Base-by-base conservation (phyloP, 2,797 vertebrate species). In the Rhabdomys pumilio region DNA sequence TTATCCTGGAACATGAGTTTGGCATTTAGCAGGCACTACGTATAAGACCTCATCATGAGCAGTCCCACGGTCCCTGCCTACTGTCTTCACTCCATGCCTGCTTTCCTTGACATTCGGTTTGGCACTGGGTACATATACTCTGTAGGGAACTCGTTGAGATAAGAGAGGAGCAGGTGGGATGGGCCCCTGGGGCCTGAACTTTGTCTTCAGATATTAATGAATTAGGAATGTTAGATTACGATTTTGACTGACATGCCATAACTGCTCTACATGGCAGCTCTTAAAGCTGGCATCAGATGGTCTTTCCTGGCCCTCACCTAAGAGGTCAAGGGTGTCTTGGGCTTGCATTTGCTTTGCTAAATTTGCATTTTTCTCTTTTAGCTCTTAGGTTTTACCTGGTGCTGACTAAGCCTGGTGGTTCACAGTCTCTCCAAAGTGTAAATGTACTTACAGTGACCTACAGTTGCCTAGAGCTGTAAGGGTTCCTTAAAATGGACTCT, bases 381-480 rank as follows among this genome's bases (percentile, higher is more conserved):
- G 77, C 31, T 91, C 3, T 89, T 93, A 34, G 65, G 65, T 67
- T 93, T 12, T 38, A 8, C 86, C n/a, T 92, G 61, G 63, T 38
- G 55, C 72, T 53, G 86, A 47, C 38, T 94, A 73, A 90, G 61
- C 31, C 89, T 26, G 20, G 63, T 90, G 81, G 38, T 75, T 87
- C 50, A 13, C 10, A 69, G 55, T 59, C 31, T n/a, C 53, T 90
- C 29, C 34, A n/a, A 79, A 90, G 73, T 63, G 2, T 76, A 47
- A 50, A 77, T 22, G 22, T 65, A 44, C 77, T 50, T 26, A 41
- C 15, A 34, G 17, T n/a, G 14, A 57, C 38, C 69, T 19, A 9
- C 47, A 69, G 41, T 61, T 5, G 2, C 38, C 29, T 17, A 14
- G 47, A 20, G 6, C 17, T 73, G 41, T 6, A 24, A 13, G 67